A percentile compares a stretch with the other conserved stretches of the same genome.
Evolutionary conservation across 2,113 vertebrate genomes (phyloP).

Genomic region (Aleadryas rufinucha): DNA sequence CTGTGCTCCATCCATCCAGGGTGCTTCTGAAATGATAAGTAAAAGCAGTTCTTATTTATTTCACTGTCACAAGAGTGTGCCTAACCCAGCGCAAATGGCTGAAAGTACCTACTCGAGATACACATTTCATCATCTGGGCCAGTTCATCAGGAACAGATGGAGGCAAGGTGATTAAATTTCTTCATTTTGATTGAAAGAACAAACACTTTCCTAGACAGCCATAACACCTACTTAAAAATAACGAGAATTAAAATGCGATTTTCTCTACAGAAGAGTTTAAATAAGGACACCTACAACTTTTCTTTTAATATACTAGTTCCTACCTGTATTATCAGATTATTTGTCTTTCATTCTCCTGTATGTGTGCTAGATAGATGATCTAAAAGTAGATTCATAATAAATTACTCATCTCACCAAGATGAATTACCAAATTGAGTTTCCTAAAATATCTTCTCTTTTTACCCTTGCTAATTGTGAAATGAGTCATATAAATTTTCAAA

Average conservation of each 20-base stretch:
- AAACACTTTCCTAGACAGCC: neutral
- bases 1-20: neutral
- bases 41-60: neutral
- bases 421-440: constrained; percentile 30
- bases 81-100: neutral
- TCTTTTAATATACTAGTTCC: constrained; percentile 26
- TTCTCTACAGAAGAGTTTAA: neutral
- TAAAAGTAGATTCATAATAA: constrained; percentile 31
- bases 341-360: constrained; percentile 31
- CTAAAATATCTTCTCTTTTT: constrained; percentile 1
- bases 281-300: neutral
- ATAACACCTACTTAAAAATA: constrained; percentile 23
- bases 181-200: constrained; percentile 41
- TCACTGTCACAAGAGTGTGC: neutral
- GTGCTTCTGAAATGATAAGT: neutral
- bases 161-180: constrained; percentile 17
- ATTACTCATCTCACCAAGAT: constrained; percentile 14
- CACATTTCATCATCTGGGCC: neutral
- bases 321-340: constrained; percentile 1
- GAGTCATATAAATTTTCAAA: neutral
- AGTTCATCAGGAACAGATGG: constrained; percentile 16
- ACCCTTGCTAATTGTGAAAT: neutral
- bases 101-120: neutral
- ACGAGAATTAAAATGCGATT: neutral
- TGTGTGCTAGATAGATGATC: neutral